Evolutionary conservation across 2,113 vertebrate genomes (phyloP), one percentile per base, ranked within the genome.

Genomic region (Paratilapia polleni): DNA sequence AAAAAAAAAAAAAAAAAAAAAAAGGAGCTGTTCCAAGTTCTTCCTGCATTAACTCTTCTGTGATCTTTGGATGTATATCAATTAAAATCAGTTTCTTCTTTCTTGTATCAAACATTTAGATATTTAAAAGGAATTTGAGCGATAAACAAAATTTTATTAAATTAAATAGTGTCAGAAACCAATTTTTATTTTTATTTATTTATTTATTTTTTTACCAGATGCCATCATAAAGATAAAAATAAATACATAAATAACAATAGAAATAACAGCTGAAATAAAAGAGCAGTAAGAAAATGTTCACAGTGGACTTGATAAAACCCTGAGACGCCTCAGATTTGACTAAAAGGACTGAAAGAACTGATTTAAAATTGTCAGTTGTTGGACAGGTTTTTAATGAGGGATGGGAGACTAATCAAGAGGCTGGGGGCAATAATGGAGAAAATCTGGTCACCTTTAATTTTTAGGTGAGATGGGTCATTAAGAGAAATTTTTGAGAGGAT

Each of bases 1-100:
- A 81, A 73, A 60, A 10, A 2, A 63, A 63, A n/a, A n/a, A n/a
- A n/a, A n/a, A n/a, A n/a, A n/a, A n/a, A n/a, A 85, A 80, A 59
- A 73, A 49, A 56, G 19, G 4, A 31, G 56, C 43, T 31, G 14
- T 36, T 58, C 34, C n/a, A 59, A 49, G 58, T 52, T 54, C n/a
- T 68, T 59, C 4, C 19, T 47, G 17, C n/a, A 6, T 31, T 31
- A 81, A 11, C 38, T 74, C 41, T 22, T 61, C 54, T 74, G 14
- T 34, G 19, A 49, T 74, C 58, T 58, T 47, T 47, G 56, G 26
- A 2, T 60, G 0, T 0, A 11, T 8, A 43, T 24, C 17, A 77
- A 77, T 58, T 57, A 43, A 68, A 68, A 38, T 62, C 43, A 1
- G 14, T 10, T 3, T 28, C 80, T 6, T 63, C 58, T 41, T 70